phyloP scores from a whole-genome alignment of 1,140 invertebrate genomes.

The Cydia strobilella region DNA sequence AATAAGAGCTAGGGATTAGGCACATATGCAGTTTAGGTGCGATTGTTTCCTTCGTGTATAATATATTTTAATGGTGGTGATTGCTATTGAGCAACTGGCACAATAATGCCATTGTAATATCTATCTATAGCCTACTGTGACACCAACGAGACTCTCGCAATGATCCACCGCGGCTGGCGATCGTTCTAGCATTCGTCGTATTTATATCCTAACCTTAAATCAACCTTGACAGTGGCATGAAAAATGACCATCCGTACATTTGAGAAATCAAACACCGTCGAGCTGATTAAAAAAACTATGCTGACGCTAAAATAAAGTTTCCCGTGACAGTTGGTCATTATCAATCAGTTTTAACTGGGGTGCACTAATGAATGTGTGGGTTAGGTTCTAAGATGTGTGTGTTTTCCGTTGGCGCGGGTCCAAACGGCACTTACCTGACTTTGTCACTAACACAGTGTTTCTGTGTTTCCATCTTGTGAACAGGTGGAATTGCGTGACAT shows the following conservation, averaged over 20 bases:
- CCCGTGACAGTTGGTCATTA: constrained; percentile 73
- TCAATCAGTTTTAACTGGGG: constrained; percentile 73
- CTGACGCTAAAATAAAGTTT: constrained; percentile 64
- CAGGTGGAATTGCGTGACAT: constrained; percentile 11
- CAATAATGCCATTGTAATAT: constrained; percentile 48
- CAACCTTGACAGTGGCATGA: constrained; percentile 77
- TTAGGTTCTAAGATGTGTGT: constrained; percentile 42
- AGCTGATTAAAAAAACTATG: constrained; percentile 52
- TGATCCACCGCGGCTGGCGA: constrained; percentile 52
- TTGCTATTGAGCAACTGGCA: constrained; percentile 39
- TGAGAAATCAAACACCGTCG: constrained; percentile 63
- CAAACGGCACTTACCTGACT: constrained; percentile 13
- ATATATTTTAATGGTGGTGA: constrained; percentile 36
- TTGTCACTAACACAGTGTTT: constrained; percentile 29
- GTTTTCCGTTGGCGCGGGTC: constrained; percentile 42
- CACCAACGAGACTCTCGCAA: constrained; percentile 45
- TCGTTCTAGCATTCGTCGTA: constrained; percentile 53
- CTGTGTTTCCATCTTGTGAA: constrained; percentile 7
- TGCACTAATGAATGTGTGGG: constrained; percentile 38
- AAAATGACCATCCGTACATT: constrained; percentile 66
- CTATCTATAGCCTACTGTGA: constrained; percentile 43
- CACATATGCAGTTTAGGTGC: not conserved
- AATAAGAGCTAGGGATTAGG: too few relatives aligned
- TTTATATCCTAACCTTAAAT: constrained; percentile 77
- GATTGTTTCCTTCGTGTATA: not conserved